A percentile compares a stretch with the other conserved stretches of the same genome.
Evolutionary conservation across 2,797 vertebrate genomes (phyloP).

Genomic region (Acanthurus lineatus): DNA sequence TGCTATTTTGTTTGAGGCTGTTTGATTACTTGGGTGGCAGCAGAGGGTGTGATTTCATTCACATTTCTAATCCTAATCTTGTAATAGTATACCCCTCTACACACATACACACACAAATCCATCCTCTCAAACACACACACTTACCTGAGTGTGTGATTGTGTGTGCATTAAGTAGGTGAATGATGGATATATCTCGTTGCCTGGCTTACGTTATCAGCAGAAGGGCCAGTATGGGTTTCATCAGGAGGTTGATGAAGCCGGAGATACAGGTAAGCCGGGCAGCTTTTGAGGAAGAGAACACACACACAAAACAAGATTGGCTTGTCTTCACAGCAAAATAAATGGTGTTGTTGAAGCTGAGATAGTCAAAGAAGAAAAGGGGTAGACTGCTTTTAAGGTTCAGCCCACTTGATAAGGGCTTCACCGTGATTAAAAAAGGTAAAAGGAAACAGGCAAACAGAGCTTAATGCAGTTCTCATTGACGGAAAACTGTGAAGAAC

Average conservation of each 20-base stretch:
- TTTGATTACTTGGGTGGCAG: constrained; percentile 71
- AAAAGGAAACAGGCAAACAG: constrained; percentile 38
- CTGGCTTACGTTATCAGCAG: constrained; percentile 80
- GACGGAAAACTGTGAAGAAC: constrained; percentile 69
- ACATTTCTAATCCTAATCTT: constrained; percentile 76
- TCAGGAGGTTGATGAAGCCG: constrained; percentile 76
- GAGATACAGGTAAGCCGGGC: constrained; percentile 79
- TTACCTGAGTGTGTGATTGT: background rate
- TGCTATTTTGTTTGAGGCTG: constrained; percentile 75
- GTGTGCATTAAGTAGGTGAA: constrained; percentile 74
- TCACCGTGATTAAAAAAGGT: constrained; percentile 67
- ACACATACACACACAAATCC: constrained; percentile 26
- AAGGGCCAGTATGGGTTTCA: constrained; percentile 81
- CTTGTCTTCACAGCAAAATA: constrained; percentile 80
- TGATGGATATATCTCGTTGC: constrained; percentile 83
- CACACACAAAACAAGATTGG: constrained; percentile 83
- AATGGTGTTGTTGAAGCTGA: constrained; percentile 73
- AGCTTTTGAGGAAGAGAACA: constrained; percentile 74
- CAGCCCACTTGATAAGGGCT: constrained; percentile 71
- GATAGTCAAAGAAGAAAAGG: constrained; percentile 79
- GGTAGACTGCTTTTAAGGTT: constrained; percentile 66
- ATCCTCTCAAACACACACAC: background rate
- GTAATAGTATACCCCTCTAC: constrained; percentile 41
- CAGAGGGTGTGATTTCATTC: constrained; percentile 69
- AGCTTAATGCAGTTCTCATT: constrained; percentile 59